Conservation (phyloP, 2,797 vertebrate species). For the Delichon dasypus region DNA sequence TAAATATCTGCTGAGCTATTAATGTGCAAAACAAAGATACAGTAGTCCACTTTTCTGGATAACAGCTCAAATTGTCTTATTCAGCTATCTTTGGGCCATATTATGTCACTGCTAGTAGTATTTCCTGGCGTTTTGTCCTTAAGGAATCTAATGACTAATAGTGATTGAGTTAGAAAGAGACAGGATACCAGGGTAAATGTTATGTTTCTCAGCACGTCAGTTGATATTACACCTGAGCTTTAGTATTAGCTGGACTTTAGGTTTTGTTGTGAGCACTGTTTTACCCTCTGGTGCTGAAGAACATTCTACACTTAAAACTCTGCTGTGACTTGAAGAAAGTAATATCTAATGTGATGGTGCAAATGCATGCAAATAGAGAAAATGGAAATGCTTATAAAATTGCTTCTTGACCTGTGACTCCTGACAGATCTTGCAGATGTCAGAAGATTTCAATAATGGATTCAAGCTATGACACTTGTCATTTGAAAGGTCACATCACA, state of each 20-base stretch:
- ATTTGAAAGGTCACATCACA: constrained; percentile 54
- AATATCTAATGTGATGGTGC: background rate
- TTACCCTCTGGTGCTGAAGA: background rate
- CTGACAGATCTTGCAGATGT: constrained; percentile 17
- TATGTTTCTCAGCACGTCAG: background rate
- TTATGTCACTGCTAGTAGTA: background rate
- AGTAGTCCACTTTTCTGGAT: background rate
- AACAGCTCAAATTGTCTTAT: background rate
- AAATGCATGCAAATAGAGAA: constrained; percentile 20
- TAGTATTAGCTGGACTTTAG: background rate
- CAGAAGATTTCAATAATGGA: constrained; percentile 39
- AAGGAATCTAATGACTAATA: background rate
- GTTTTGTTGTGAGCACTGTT: constrained; percentile 19
- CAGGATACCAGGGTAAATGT: background rate
- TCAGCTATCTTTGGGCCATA: background rate
- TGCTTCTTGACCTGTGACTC: constrained; percentile 49
- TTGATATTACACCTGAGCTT: background rate
- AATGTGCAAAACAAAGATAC: background rate
- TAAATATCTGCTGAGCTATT: background rate
- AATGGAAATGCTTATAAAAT: constrained; percentile 3
- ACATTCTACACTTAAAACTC: background rate
- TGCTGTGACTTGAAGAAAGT: background rate
- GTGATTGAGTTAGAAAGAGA: background rate
- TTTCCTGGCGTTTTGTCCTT: constrained; percentile 25
- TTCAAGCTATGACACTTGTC: constrained; percentile 46